Evolutionary conservation across 2,888 invertebrate species (phyloP).

Genomic region (Rutpela maculata): DNA sequence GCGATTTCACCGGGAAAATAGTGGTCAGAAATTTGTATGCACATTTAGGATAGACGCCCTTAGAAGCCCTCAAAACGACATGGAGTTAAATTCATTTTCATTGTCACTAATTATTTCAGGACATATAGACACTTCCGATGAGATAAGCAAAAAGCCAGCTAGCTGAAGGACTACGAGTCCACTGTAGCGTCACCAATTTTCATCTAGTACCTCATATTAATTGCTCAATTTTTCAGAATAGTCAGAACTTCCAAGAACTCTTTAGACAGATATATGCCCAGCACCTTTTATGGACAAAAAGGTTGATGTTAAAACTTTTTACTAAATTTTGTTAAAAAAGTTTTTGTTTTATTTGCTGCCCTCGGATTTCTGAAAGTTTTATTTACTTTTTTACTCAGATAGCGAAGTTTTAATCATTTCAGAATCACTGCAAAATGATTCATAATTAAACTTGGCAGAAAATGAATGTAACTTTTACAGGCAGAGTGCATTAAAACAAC

Average conservation of each 20-base stretch:
- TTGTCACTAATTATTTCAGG: too few relatives aligned
- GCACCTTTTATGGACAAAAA: not conserved
- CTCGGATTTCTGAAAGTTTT: not conserved
- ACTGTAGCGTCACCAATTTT: too few relatives aligned
- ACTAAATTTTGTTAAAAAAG: not conserved
- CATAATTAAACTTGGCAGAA: not conserved
- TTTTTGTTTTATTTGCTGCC: not conserved
- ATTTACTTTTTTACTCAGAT: not conserved
- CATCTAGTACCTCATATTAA: too few relatives aligned
- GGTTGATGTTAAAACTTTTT: not conserved
- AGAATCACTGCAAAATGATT: slow-evolving; percentile 1
- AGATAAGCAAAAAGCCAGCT: too few relatives aligned
- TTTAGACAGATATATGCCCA: not conserved
- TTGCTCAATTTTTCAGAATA: too few relatives aligned
- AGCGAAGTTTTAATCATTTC: not conserved
- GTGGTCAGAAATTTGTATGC: too few relatives aligned
- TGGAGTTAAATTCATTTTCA: too few relatives aligned
- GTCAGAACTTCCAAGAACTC: not conserved
- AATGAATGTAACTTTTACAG: not conserved
- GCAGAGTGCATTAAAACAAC: not conserved
- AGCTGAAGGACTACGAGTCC: too few relatives aligned
- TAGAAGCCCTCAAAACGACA: too few relatives aligned
- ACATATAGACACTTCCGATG: too few relatives aligned
- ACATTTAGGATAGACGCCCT: too few relatives aligned
- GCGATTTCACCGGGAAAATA: too few relatives aligned